phyloP scores from a whole-genome alignment of 35 echinoderm and acorn worm species.

The Apostichopus japonicus region DNA sequence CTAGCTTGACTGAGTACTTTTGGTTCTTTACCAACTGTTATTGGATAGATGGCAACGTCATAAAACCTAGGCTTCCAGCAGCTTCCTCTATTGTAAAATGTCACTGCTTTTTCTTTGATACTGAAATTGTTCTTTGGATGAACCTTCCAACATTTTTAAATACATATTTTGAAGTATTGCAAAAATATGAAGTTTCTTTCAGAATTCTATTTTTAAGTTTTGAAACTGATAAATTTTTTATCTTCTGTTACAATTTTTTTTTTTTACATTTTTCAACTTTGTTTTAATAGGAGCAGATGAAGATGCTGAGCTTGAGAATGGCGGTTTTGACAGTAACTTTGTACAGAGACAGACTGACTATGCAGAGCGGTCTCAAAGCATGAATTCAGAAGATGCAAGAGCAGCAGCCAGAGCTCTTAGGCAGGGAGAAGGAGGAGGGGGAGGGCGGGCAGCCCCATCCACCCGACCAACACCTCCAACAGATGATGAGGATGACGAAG shows the following conservation, averaged over 20 bases:
- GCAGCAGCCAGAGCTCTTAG: conserved; percentile 78
- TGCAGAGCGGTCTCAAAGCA: conserved; percentile 55
- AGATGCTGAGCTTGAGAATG: conserved; percentile 49
- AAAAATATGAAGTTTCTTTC: too few relatives aligned
- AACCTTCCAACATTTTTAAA: too few relatives aligned
- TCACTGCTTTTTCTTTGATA: too few relatives aligned
- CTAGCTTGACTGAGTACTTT: too few relatives aligned
- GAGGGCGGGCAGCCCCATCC: background rate
- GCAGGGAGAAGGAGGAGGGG: conserved; percentile 25
- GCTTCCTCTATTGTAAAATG: too few relatives aligned
- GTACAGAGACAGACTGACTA: conserved; percentile 2
- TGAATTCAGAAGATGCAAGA: conserved; percentile 71
- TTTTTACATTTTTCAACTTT: background rate
- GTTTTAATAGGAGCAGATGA: background rate
- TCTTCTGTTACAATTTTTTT: background rate
- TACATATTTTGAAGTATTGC: too few relatives aligned
- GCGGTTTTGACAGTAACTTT: conserved; percentile 73
- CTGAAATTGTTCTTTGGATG: too few relatives aligned
- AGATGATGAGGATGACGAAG: conserved; percentile 85
- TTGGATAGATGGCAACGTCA: too few relatives aligned
- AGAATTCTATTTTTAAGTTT: background rate
- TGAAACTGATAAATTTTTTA: background rate
- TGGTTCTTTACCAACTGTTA: too few relatives aligned
- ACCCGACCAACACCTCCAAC: conserved; percentile 16
- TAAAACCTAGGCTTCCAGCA: too few relatives aligned